Evolutionary conservation across 2,888 invertebrate genomes (phyloP), one percentile per base, ranked within the genome.

Genomic region (Rambutsinella grinnellia): DNA sequence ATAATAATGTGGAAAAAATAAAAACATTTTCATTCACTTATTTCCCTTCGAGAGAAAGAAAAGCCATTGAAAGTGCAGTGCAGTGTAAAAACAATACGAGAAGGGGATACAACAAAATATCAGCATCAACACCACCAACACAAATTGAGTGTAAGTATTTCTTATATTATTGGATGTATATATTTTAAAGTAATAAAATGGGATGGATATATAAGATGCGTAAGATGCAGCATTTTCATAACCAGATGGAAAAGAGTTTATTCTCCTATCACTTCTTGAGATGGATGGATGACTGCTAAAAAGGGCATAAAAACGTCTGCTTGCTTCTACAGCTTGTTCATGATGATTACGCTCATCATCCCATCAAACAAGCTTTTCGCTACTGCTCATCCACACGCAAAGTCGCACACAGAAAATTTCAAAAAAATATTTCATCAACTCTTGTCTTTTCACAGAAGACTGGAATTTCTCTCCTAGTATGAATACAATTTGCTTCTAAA

Each of bases 291-390:
- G 65, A 57, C 56, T 65, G 60, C 53, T 57, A 72, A 72, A n/a
- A 72, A 72, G 65, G 72, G 72, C 65, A 72, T 72, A 66, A 65
- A 72, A 72, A 66, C 26, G 65, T 51, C 57, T 62, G 62, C 62
- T 66, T 60, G 60, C 27, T 53, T 60, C 26, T 56, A 17, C 17
- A 24, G 23, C 54, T 65, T 26, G 21, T 57, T 28, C 26, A 62
- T 62, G 27, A 62, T 17, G 57, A 67, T 65, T 63, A 72, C 26
- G 72, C 72, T 63, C 72, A 72, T 72, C 72, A 72, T 72, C 65
- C 65, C 72, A 72, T 72, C 72, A 72, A 72, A 72, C 72, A 65
- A 72, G 72, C 72, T 74, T 61, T 49, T 74, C 51, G 74, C 74
- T 74, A 74, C 74, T 67, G 74, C 74, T 65, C 74, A 66, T 74